phyloP scores from a whole-genome alignment of 2,888 invertebrate genomes.

The Cosmorhoe ocellata region DNA sequence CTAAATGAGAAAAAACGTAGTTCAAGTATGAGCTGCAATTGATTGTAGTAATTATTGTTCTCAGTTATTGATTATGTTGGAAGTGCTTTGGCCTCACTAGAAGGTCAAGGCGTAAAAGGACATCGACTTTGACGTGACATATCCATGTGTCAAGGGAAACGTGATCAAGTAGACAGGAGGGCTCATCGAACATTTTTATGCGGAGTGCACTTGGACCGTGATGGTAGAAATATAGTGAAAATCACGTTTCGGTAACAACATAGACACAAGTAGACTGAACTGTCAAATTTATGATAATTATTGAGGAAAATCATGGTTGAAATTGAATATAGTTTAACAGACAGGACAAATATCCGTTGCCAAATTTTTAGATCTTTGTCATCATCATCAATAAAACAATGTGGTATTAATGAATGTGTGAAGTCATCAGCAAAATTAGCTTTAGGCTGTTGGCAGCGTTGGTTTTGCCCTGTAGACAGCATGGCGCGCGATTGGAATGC shows the following conservation, averaged over 20 bases:
- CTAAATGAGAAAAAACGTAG: not conserved
- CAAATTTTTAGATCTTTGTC: not conserved
- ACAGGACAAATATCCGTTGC: not conserved
- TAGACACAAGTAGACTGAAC: too few relatives aligned
- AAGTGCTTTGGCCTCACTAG: constrained; percentile 32
- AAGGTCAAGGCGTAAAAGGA: constrained; percentile 62
- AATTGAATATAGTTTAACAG: not conserved
- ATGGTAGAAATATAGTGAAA: constrained; percentile 1
- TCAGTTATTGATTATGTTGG: constrained; percentile 24
- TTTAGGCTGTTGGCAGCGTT: constrained; percentile 51
- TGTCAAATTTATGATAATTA: too few relatives aligned
- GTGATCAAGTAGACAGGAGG: constrained; percentile 57
- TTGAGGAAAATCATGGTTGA: not conserved
- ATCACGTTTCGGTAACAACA: not conserved
- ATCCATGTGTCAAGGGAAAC: constrained; percentile 59
- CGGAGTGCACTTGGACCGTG: constrained; percentile 28
- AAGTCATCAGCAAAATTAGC: constrained; percentile 40
- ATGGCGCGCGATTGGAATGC: constrained; percentile 69
- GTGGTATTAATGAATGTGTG: constrained; percentile 10
- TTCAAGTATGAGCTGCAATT: constrained; percentile 17
- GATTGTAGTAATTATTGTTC: constrained; percentile 20
- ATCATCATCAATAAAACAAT: constrained; percentile 4
- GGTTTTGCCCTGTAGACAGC: constrained; percentile 62
- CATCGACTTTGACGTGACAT: constrained; percentile 51
- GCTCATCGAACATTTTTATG: constrained; percentile 35